Conservation (phyloP, 2,888 invertebrate genomes). For the Monoplex corrugatus region DNA sequence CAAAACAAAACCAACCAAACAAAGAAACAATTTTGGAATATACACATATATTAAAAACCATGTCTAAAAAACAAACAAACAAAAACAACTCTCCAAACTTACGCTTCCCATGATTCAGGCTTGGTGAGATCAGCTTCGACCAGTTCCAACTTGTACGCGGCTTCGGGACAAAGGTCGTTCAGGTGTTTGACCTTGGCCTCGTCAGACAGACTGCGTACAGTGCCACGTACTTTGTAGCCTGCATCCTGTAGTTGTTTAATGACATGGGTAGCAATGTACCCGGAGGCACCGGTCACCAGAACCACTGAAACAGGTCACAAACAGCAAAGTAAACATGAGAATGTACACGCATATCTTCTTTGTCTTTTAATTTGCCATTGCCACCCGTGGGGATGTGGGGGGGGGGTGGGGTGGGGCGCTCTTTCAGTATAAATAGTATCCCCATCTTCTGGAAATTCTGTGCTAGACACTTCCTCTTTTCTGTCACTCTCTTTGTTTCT, state of each 20-base stretch:
- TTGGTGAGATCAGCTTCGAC: constrained; percentile 83
- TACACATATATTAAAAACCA: neutral
- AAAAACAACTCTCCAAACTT: constrained; percentile 63
- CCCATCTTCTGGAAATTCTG: too few relatives aligned
- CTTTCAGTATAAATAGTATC: too few relatives aligned
- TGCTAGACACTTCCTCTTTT: too few relatives aligned
- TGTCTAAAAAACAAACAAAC: constrained; percentile 30
- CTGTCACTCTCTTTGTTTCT: too few relatives aligned
- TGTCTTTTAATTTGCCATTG: too few relatives aligned
- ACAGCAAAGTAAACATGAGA: too few relatives aligned
- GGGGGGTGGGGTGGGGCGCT: too few relatives aligned
- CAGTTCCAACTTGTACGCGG: constrained; percentile 81
- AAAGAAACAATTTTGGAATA: too few relatives aligned
- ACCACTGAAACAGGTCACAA: constrained; percentile 70
- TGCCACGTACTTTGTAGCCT: constrained; percentile 83
- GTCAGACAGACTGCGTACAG: constrained; percentile 81
- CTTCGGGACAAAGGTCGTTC: constrained; percentile 79
- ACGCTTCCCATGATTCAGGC: constrained; percentile 80
- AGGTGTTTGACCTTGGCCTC: constrained; percentile 79
- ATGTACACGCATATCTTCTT: too few relatives aligned
- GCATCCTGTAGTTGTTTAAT: constrained; percentile 82
- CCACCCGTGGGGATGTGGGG: too few relatives aligned
- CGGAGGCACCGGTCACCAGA: constrained; percentile 84
- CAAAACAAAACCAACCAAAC: too few relatives aligned
- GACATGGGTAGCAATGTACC: constrained; percentile 83